A percentile compares a stretch with the other conserved stretches of the same genome.
Conservation (phyloP, 2,888 invertebrate genomes). For the Apamea sordens region DNA sequence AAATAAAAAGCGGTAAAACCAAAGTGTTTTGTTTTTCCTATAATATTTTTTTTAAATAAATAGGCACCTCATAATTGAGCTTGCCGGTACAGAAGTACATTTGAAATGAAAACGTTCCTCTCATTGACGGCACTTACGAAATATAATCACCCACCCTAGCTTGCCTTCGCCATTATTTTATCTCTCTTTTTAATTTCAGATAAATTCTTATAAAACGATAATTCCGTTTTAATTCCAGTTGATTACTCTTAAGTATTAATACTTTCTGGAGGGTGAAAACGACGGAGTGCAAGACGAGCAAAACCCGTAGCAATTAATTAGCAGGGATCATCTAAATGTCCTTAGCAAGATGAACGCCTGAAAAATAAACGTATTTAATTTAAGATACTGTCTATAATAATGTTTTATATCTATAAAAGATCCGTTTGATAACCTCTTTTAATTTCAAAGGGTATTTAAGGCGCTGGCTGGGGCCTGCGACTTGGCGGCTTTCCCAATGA, state of each 20-base stretch:
- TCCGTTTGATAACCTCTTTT: slow-evolving; percentile 55
- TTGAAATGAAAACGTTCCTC: slow-evolving; percentile 31
- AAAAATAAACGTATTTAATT: slow-evolving; percentile 68
- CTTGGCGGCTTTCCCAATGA: slow-evolving; percentile 66
- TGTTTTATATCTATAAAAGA: slow-evolving; percentile 61
- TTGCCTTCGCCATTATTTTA: slow-evolving; percentile 27
- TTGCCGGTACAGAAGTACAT: slow-evolving; percentile 13
- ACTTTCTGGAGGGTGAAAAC: slow-evolving; percentile 55
- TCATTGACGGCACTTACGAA: slow-evolving; percentile 28
- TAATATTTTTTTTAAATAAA: not conserved
- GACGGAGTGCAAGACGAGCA: slow-evolving; percentile 47
- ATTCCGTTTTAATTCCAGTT: slow-evolving; percentile 49
- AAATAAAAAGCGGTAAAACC: slow-evolving; percentile 19
- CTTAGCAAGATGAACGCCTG: slow-evolving; percentile 62
- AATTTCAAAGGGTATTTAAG: slow-evolving; percentile 52
- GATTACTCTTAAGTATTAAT: slow-evolving; percentile 54
- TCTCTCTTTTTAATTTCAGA: slow-evolving; percentile 30
- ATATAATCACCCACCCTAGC: slow-evolving; percentile 46
- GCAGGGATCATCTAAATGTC: slow-evolving; percentile 69
- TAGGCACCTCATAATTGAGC: slow-evolving; percentile 12
- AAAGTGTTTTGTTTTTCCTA: not conserved
- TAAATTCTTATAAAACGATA: slow-evolving; percentile 41
- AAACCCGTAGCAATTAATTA: slow-evolving; percentile 70
- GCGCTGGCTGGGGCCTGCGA: slow-evolving; percentile 44
- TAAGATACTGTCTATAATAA: slow-evolving; percentile 61